These are phyloP conservation scores for Dasysyrphus tricinctus DNA, from an alignment of 2,888 invertebrate genomes.

Conservation along the genomic window DNA sequence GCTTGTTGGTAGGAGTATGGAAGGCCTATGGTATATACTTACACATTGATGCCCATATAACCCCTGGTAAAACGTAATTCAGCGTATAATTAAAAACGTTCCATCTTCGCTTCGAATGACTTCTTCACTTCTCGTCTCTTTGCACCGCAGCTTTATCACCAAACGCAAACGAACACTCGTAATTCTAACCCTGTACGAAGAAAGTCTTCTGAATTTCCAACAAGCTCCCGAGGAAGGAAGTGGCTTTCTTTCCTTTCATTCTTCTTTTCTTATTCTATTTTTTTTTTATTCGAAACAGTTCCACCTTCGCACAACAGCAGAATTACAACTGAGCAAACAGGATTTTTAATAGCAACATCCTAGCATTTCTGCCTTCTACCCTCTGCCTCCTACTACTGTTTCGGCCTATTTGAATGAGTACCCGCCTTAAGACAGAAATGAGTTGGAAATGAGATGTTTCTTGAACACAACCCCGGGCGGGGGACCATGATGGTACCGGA, in stretches of 20 bases:
- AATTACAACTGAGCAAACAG: constrained; percentile 71
- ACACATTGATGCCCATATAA: constrained; percentile 34
- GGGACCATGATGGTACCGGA: constrained; percentile 37
- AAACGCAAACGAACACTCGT: constrained; percentile 32
- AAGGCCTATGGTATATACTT: constrained; percentile 52
- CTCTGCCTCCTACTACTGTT: constrained; percentile 9
- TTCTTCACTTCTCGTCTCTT: constrained; percentile 48
- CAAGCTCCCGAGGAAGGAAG: constrained; percentile 55
- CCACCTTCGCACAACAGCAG: constrained; percentile 48
- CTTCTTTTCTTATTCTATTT: neutral
- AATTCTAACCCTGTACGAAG: constrained; percentile 57
- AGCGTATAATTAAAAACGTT: constrained; percentile 74
- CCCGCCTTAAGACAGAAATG: constrained; percentile 65
- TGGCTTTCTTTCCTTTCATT: constrained; percentile 50
- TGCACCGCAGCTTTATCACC: constrained; percentile 1
- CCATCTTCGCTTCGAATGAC: constrained; percentile 63
- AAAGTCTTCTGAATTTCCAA: constrained; percentile 64
- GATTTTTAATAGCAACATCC: constrained; percentile 73
- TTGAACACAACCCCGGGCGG: constrained; percentile 36
- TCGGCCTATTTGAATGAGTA: constrained; percentile 21
- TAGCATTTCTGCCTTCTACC: constrained; percentile 15
- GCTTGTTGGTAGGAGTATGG: constrained; percentile 7
- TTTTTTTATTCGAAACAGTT: constrained; percentile 31
- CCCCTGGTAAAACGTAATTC: constrained; percentile 62
- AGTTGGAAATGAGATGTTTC: constrained; percentile 72